Conservation (phyloP, 2,888 invertebrate species). For the Graphium colonna region DNA sequence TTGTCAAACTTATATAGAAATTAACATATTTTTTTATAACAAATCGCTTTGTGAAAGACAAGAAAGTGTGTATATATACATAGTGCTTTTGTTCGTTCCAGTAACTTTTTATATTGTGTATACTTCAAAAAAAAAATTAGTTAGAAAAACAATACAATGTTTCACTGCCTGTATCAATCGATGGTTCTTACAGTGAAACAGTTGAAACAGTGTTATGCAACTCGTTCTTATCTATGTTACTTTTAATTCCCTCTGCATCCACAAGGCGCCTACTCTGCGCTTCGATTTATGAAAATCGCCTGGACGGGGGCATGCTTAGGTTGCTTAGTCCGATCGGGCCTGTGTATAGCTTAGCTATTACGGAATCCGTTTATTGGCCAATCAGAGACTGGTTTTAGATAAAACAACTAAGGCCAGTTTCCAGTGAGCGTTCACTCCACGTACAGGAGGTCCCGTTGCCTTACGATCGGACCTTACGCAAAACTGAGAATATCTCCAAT, state of each 20-base stretch:
- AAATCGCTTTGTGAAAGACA: too few species aligned
- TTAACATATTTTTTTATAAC: too few species aligned
- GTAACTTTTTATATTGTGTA: too few species aligned
- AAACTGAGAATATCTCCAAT: not conserved
- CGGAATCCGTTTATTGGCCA: slow-evolving; percentile 49
- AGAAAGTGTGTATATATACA: too few species aligned
- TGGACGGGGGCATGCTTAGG: slow-evolving; percentile 26
- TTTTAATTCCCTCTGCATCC: slow-evolving; percentile 3
- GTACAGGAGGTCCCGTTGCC: slow-evolving; percentile 4
- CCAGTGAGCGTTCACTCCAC: slow-evolving; percentile 13
- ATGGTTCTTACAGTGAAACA: not conserved
- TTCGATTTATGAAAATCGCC: slow-evolving; percentile 29
- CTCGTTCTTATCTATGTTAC: not conserved
- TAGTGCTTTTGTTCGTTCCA: too few species aligned
- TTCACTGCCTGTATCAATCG: too few species aligned
- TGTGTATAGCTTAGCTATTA: slow-evolving; percentile 42
- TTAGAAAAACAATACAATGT: too few species aligned
- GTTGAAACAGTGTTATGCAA: not conserved
- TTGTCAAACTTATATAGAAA: too few species aligned
- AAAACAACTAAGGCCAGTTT: slow-evolving; percentile 29
- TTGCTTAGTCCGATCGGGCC: slow-evolving; percentile 1
- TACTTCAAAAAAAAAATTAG: too few species aligned
- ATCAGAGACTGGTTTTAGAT: slow-evolving; percentile 45
- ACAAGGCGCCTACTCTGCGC: not conserved
- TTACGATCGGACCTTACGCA: slow-evolving; percentile 6